Evolutionary conservation across 2,888 invertebrate species (phyloP), one percentile per base, ranked within the genome.

Genomic region (Sesia bembeciformis): DNA sequence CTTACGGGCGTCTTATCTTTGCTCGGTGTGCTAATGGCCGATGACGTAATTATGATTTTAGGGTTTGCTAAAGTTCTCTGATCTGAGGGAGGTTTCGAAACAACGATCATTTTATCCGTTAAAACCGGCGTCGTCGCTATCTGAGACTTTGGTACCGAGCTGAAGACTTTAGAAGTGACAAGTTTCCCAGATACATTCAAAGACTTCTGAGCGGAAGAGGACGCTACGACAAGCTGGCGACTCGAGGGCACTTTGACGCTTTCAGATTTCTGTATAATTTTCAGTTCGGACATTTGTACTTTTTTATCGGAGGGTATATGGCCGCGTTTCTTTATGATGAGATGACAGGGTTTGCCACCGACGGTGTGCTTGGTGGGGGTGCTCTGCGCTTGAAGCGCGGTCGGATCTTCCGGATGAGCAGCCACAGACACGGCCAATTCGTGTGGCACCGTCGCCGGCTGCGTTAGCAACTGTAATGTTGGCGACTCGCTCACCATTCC

Each of bases 31-130:
- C 68, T 76, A 38, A 68, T 70, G 4, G 76, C 65, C 0, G 87
- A 80, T 0, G 78, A 75, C 0, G 84, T 80, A 50, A 87, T 77
- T 43, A 89, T 73, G 55, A 88, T 75, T 72, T 87, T 88, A 0
- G 86, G 76, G 58, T 73, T 81, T 4, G 76, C 52, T 57, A 74
- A 53, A 23, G 65, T 72, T 68, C 78, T 85, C 54, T 65, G 73
- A 54, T 86, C 86, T 4, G 77, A 61, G 0, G 84, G 74, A 0
- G 84, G 75, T 70, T 87, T 90, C 0, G 90, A 85, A 4, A 90
- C 88, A 3, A 90, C 84, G 40, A 90, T 83, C 79, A 90, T 82
- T 69, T 89, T 90, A 38, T 90, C 89, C 7, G 77, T 61, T 57
- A 72, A 60, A 3, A 70, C 60, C 3, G 79, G 78, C 5, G 78